Percentiles rank a stretch among this genome's conserved stretches.
These are phyloP conservation scores for Ochropleura plecta DNA, from an alignment of 2,888 invertebrate species.

Conservation along the genomic window DNA sequence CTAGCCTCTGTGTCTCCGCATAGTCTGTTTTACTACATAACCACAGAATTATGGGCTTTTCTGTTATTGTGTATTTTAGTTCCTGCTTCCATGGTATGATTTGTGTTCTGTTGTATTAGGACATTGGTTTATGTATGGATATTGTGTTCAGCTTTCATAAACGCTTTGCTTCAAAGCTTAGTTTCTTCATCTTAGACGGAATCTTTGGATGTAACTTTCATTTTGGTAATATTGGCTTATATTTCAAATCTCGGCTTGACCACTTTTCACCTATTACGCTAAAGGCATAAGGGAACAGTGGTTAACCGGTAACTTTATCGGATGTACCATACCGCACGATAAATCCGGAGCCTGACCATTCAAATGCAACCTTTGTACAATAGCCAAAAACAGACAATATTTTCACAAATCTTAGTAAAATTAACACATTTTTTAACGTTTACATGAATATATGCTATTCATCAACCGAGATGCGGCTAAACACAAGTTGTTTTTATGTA, in stretches of 20 bases:
- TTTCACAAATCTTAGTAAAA: not conserved
- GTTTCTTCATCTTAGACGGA: not conserved
- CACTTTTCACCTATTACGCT: too few relatives aligned
- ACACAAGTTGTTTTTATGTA: not conserved
- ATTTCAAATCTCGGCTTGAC: too few relatives aligned
- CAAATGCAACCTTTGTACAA: not conserved
- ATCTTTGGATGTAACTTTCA: not conserved
- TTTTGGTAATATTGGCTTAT: not conserved
- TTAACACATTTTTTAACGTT: not conserved
- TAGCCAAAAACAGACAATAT: not conserved
- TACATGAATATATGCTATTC: not conserved
- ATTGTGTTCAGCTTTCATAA: constrained; percentile 18
- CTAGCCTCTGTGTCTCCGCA: constrained; percentile 9
- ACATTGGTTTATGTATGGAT: constrained; percentile 1
- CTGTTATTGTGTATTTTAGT: constrained; percentile 1
- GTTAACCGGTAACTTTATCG: too few relatives aligned
- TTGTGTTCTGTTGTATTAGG: constrained; percentile 28
- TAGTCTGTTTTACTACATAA: constrained; percentile 30
- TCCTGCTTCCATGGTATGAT: constrained; percentile 38
- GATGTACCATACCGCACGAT: not conserved
- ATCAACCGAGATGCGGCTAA: not conserved
- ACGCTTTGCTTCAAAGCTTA: not conserved
- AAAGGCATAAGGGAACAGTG: too few relatives aligned
- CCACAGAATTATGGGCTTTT: constrained; percentile 37
- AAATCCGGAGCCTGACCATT: not conserved